phyloP scores from a whole-genome alignment of 2,797 vertebrate genomes.

The Coilia nasus region DNA sequence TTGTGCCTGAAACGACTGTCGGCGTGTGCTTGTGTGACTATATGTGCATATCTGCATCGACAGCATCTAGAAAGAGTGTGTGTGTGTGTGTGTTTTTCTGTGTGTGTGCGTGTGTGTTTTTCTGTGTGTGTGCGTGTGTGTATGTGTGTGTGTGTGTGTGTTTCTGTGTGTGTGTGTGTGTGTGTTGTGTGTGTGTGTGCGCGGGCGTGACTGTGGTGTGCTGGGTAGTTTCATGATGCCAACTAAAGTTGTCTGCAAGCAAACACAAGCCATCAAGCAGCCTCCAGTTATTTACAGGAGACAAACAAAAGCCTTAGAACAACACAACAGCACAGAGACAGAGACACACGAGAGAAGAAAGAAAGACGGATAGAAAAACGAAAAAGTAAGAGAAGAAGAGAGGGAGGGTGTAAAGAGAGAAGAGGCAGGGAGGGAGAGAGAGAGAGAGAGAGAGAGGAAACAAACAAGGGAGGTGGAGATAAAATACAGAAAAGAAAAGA shows the following conservation, averaged over 20 bases:
- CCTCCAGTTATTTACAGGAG: slow-evolving; percentile 25
- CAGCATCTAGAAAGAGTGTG: not conserved
- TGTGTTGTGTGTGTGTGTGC: not conserved
- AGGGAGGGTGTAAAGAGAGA: too few species aligned
- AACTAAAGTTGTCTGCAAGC: not conserved
- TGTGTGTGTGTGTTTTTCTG: not conserved
- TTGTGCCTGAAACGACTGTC: too few species aligned
- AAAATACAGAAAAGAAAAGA: not conserved
- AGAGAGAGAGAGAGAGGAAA: slow-evolving; percentile 36
- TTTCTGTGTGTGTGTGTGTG: too few species aligned
- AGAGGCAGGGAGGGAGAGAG: too few species aligned
- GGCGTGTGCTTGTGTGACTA: not conserved
- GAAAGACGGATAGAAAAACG: too few species aligned
- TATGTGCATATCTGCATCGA: not conserved
- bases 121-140: too few species aligned
- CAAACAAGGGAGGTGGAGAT: too few species aligned
- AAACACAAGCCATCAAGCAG: not conserved
- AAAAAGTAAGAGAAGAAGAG: not conserved
- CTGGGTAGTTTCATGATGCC: not conserved
- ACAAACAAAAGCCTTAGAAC: slow-evolving; percentile 28
- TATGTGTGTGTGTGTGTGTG: too few species aligned
- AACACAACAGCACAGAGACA: not conserved
- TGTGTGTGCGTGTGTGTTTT: not conserved
- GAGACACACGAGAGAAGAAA: too few species aligned
- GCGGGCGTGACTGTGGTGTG: not conserved